Base-by-base conservation (phyloP, 2,888 invertebrate genomes). In the Troides helena region DNA sequence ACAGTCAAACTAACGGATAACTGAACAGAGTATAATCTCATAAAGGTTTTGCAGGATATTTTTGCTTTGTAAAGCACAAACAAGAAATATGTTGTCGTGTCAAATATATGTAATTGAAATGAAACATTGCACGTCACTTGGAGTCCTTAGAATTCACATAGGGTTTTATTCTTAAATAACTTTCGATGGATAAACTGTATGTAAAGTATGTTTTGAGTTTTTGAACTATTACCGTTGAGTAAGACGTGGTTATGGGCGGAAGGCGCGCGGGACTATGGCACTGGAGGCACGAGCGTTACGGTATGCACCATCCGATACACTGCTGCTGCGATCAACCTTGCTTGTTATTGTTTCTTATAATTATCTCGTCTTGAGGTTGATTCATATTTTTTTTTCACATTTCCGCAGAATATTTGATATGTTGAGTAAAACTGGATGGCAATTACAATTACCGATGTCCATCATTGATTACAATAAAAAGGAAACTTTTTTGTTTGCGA, bases 41-140 rank as follows among this genome's bases (percentile, higher is more conserved):
- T 75, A 74, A 75, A 73, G 68, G 72, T 70, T 67, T 65, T 69
- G 70, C 65, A 62, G 65, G 73, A 46, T 14, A 46, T 46, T 46
- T 70, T 71, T 72, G 72, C 75, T 77, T 71, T 76, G 71, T 72
- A 76, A 73, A 78, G 85, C 85, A 86, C 85, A 82, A 84, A 81
- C 74, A 77, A 75, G 14, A 74, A 73, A 65, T 74, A 71, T 72
- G 81, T 80, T 81, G 82, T 80, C 74, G 77, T 81, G 81, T 88
- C 85, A 89, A 86, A 86, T 81, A 85, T 46, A 46, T 53, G 53
- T 80, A 89, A 90, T 89, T 85, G 80, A 80, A 75, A 73, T 75
- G 67, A 81, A 86, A 81, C 90, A 88, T 89, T 81, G 85, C 88
- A 87, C 85, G 81, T 75, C 88, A 89, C 89, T 85, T 74, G 74